Evolutionary conservation across 1,140 invertebrate species (phyloP), one percentile per base, ranked within the genome.

Genomic region (Bombus difficillimus): DNA sequence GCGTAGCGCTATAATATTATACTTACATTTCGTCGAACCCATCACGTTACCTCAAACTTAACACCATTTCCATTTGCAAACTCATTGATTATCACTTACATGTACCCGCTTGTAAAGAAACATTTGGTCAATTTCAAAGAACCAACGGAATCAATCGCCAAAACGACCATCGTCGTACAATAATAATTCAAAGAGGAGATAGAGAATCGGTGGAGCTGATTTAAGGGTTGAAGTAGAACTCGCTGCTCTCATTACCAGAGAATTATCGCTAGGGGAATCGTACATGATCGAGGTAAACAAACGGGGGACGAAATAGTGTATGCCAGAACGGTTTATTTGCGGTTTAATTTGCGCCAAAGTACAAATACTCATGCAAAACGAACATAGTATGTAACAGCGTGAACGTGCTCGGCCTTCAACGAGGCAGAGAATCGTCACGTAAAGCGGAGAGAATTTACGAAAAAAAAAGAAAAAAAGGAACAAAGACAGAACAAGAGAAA

Each of bases 291-390:
- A 43, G 82, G 77, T 85, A 72, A 85, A 85, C 68, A 53, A 80
- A 53, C 62, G 37, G n/a, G n/a, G 68, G 37, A 73, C 34, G 28
- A 73, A 57, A 80, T 37, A 69, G 22, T 47, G 25, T 80, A 69
- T 37, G 68, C 47, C 57, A 80, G 76, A 41, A 79, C 82, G 75
- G 74, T 83, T 83, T 85, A 85, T 80, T 80, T 85, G 76, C 74
- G 81, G 81, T 83, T 85, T 71, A 80, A 80, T 85, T 85, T 85
- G 68, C 83, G 77, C 77, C 53, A 64, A 72, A 72, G 68, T 85
- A 80, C 83, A 80, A 77, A 66, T 80, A 85, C 76, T 73, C 83
- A 73, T 85, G 83, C 83, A 85, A 47, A 73, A 85, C 68, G 83
- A 80, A 80, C 83, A 66, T 18, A 66, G 13, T 84, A 73, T 80